Percentiles rank a stretch among this genome's conserved stretches.
phyloP scores from a whole-genome alignment of 2,113 vertebrate species.

The Rhinopomastus cyanomelas region DNA sequence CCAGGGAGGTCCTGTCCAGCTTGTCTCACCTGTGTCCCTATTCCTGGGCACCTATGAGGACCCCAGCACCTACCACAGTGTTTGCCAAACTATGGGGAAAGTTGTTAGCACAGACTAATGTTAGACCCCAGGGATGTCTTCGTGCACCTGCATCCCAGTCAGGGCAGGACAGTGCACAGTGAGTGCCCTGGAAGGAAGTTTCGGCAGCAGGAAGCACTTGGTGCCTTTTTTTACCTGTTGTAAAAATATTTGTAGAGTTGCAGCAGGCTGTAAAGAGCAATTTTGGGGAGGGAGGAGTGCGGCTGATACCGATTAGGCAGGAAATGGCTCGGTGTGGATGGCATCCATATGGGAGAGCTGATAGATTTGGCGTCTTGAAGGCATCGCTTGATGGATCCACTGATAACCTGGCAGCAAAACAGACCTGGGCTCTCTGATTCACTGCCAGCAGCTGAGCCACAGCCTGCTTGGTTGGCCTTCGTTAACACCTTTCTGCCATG shows the following conservation, averaged over 20 bases:
- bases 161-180: neutral
- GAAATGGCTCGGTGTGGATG: slow-evolving; percentile 65
- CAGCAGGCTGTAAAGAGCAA: neutral
- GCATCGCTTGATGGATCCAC: slow-evolving; percentile 65
- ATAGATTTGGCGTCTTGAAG: slow-evolving; percentile 69
- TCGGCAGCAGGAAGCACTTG: rapidly evolving
- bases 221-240: slow-evolving; percentile 40
- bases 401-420: slow-evolving; percentile 68
- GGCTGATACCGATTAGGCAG: slow-evolving; percentile 59
- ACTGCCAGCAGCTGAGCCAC: slow-evolving; percentile 37
- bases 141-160: neutral
- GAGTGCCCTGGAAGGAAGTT: neutral
- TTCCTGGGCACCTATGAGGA: neutral
- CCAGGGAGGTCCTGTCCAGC: neutral
- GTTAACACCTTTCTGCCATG: slow-evolving; percentile 37
- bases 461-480: slow-evolving; percentile 22
- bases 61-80: rapidly evolving
- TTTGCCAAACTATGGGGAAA: neutral
- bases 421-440: slow-evolving; percentile 59
- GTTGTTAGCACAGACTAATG: neutral
- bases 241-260: slow-evolving; percentile 49
- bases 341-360: slow-evolving; percentile 70
- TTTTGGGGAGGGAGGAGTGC: slow-evolving; percentile 1
- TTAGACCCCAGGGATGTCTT: neutral
- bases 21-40: neutral